Conservation (phyloP, 2,797 vertebrate genomes). For the Anguilla marmorata region DNA sequence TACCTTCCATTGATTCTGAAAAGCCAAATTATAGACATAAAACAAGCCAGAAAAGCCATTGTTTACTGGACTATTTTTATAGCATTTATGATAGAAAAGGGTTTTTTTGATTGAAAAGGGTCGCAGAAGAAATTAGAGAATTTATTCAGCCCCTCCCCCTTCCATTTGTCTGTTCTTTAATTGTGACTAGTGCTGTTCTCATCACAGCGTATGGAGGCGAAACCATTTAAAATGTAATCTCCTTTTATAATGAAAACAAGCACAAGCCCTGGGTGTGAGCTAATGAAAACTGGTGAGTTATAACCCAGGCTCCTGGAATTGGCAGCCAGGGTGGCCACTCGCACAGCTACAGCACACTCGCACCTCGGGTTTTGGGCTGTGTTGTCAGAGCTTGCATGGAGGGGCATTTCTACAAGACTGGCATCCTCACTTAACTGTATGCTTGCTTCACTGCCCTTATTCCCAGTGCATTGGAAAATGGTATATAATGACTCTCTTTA, state of each 20-base stretch:
- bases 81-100: neutral
- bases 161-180: constrained; percentile 38
- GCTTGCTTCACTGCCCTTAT: neutral
- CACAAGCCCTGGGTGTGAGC: constrained; percentile 34
- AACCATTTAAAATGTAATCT: constrained; percentile 52
- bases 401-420: neutral
- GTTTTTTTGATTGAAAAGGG: neutral
- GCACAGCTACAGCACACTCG: neutral
- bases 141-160: neutral
- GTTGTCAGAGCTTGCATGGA: neutral
- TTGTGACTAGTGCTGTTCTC: constrained; percentile 44
- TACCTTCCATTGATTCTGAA: neutral
- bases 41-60: neutral
- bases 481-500: neutral
- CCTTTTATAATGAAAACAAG: constrained; percentile 51
- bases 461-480: neutral
- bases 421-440: neutral
- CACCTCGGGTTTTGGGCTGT: constrained; percentile 4
- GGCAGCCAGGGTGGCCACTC: neutral
- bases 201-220: constrained; percentile 41
- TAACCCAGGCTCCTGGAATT: constrained; percentile 28
- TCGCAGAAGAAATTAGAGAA: neutral
- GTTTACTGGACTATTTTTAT: neutral
- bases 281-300: constrained; percentile 44
- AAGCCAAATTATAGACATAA: neutral